Percentiles rank a stretch among this genome's conserved stretches.
phyloP scores from a whole-genome alignment of 1,140 invertebrate species.

The Eufriesea mexicana region DNA sequence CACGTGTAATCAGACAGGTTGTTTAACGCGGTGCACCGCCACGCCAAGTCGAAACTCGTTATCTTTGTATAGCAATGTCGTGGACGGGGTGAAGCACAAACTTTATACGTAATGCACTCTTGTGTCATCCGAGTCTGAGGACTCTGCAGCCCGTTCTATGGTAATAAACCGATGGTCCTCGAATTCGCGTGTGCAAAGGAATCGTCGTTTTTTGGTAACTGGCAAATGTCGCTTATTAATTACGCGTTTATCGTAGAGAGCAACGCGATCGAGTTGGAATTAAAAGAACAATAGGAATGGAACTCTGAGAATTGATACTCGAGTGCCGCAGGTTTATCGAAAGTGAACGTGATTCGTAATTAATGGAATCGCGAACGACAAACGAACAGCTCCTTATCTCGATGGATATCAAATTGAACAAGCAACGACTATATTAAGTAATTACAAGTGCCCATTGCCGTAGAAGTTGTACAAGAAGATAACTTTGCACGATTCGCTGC shows the following conservation, averaged over 20 bases:
- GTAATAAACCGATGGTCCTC: no score
- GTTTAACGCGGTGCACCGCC: background rate
- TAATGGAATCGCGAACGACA: background rate
- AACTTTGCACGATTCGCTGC: background rate
- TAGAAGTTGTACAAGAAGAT: background rate
- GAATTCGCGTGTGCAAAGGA: no score
- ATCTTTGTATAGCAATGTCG: background rate
- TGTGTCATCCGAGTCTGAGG: no score
- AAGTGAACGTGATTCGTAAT: background rate
- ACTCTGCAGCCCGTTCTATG: no score
- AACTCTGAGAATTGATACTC: background rate
- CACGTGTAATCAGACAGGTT: background rate
- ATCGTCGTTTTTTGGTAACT: no score
- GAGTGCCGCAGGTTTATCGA: background rate
- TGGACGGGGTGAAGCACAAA: no score
- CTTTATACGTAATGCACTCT: no score
- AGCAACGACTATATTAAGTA: background rate
- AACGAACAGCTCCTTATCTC: background rate
- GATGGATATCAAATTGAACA: background rate
- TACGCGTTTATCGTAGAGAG: background rate
- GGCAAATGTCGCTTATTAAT: background rate
- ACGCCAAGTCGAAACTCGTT: background rate
- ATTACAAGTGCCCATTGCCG: constrained; percentile 25
- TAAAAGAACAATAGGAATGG: background rate
- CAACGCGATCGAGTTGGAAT: background rate